Conservation (phyloP, 2,888 invertebrate genomes). For the Eilema sororculum region DNA sequence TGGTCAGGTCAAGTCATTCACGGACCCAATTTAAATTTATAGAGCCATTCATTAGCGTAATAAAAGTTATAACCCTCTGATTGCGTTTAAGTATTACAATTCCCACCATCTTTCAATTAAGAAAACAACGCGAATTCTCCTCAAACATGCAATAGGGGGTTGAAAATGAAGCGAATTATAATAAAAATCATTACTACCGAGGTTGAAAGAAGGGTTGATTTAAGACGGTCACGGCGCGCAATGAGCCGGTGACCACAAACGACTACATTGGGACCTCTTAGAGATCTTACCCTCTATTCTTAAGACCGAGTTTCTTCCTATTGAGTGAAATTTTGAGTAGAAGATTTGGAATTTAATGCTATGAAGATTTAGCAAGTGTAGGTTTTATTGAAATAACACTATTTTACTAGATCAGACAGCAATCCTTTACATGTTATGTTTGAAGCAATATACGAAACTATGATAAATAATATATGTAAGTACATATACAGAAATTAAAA, state of each 20-base stretch:
- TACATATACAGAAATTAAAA: too few relatives aligned
- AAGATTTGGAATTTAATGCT: background rate
- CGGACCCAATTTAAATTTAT: background rate
- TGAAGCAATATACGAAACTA: too few relatives aligned
- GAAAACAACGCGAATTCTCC: constrained; percentile 8
- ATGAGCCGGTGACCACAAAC: constrained; percentile 32
- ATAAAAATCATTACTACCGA: constrained; percentile 43
- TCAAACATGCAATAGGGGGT: constrained; percentile 15
- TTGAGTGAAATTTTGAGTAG: background rate
- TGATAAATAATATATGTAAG: too few relatives aligned
- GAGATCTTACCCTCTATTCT: constrained; percentile 18
- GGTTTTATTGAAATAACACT: too few relatives aligned
- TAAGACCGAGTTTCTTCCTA: background rate
- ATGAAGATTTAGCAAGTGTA: background rate
- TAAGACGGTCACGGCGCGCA: constrained; percentile 24
- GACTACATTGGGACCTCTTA: constrained; percentile 25
- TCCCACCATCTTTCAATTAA: constrained; percentile 12
- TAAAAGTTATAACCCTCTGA: background rate
- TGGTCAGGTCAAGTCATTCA: background rate
- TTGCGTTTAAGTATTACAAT: background rate
- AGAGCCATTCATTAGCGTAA: background rate
- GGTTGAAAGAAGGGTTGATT: constrained; percentile 39
- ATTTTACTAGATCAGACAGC: too few relatives aligned
- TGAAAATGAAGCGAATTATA: constrained; percentile 25
- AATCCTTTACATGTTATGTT: too few relatives aligned